Percentiles rank a stretch among this genome's conserved stretches.
phyloP scores from a whole-genome alignment of 2,113 vertebrate species.

The Conger conger region DNA sequence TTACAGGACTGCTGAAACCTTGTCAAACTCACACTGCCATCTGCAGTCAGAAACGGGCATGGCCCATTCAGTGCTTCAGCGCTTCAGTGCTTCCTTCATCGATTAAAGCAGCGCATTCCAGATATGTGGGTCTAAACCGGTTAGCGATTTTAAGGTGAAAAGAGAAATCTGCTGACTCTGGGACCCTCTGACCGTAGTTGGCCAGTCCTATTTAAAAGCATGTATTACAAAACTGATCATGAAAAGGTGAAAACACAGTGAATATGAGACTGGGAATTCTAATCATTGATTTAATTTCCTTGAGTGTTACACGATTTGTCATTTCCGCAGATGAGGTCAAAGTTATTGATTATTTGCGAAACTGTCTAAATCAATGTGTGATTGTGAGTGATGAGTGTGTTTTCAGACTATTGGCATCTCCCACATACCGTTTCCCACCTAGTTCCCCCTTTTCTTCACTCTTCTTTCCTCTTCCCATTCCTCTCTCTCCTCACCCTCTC shows the following conservation, averaged over 20 bases:
- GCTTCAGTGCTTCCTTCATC: not conserved
- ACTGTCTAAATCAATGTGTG: not conserved
- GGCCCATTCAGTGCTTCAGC: not conserved
- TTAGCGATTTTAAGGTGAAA: not conserved
- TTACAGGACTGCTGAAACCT: not conserved
- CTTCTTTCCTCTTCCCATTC: slow-evolving; percentile 23
- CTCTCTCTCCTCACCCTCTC: not conserved
- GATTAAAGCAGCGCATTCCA: not conserved
- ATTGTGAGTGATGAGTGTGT: no score
- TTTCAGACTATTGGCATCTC: slow-evolving; percentile 49
- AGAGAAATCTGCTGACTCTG: not conserved
- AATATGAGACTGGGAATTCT: no score
- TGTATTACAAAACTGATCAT: no score
- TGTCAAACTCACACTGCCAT: not conserved
- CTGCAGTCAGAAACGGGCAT: not conserved
- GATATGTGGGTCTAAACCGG: not conserved
- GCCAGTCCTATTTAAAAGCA: not conserved
- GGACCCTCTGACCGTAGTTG: not conserved
- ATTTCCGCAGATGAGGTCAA: not conserved
- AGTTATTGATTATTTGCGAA: not conserved
- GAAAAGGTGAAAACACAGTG: no score
- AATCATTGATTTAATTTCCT: no score
- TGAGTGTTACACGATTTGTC: no score
- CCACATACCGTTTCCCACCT: not conserved
- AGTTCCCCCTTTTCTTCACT: not conserved